These are phyloP conservation scores for Numenius arquata DNA, from an alignment of 2,113 vertebrate species.

Conservation along the genomic window DNA sequence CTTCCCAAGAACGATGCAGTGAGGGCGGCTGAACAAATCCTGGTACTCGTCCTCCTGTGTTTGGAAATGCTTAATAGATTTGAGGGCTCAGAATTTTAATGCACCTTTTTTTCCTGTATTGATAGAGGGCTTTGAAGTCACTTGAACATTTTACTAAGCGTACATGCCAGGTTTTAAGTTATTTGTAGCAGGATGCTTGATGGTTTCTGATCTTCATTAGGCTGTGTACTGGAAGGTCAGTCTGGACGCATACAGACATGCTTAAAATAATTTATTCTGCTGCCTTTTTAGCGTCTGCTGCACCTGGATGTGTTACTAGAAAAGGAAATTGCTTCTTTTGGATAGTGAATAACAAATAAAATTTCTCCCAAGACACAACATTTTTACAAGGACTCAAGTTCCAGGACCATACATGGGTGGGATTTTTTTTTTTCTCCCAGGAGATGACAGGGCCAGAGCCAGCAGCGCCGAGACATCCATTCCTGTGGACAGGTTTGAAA, in stretches of 20 bases:
- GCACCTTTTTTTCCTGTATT: neutral
- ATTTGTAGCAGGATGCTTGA: neutral
- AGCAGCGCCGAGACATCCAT: neutral
- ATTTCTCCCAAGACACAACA: neutral
- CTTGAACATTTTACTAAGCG: neutral
- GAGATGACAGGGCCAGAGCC: neutral
- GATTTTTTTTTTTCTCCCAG: neutral
- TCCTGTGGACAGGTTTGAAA: neutral
- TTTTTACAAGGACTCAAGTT: neutral
- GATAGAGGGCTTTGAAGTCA: conserved; percentile 26
- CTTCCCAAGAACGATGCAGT: fast-evolving
- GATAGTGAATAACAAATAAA: neutral
- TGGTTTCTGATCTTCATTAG: conserved; percentile 27
- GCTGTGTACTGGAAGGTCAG: neutral
- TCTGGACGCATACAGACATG: neutral
- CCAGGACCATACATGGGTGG: fast-evolving
- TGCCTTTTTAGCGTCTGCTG: neutral
- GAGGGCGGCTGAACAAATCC: neutral
- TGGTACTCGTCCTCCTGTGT: neutral
- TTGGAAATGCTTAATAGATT: conserved; percentile 21
- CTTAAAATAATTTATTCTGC: neutral
- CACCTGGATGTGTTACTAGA: neutral
- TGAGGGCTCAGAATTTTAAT: conserved; percentile 7
- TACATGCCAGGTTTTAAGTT: neutral
- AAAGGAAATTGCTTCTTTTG: neutral